A percentile compares a stretch with the other conserved stretches of the same genome.
phyloP scores from a whole-genome alignment of 1,140 invertebrate species.

The Drosophila mojavensis region DNA sequence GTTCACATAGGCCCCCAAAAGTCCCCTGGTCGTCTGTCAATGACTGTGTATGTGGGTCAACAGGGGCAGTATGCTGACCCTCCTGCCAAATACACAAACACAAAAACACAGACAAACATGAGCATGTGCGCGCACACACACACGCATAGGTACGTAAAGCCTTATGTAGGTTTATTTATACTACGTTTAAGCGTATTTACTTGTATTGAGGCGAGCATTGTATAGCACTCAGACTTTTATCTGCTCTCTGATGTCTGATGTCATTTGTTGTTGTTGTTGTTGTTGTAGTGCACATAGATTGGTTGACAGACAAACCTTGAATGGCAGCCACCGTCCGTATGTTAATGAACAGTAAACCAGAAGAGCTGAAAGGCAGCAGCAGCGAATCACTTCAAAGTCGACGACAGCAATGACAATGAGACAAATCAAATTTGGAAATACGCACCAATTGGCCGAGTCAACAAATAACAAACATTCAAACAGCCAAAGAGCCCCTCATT shows the following conservation, averaged over 20 bases:
- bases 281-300: slow-evolving; percentile 59
- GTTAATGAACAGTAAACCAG: slow-evolving; percentile 66
- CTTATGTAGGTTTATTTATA: slow-evolving; percentile 50
- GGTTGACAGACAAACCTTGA: slow-evolving; percentile 37
- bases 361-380: slow-evolving; percentile 2
- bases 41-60: slow-evolving; percentile 36
- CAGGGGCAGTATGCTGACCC: slow-evolving; percentile 6
- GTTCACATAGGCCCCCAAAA: slow-evolving; percentile 14
- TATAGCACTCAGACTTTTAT: slow-evolving; percentile 45
- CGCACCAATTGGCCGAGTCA: slow-evolving; percentile 55
- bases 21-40: slow-evolving; percentile 15
- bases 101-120: neutral
- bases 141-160: neutral
- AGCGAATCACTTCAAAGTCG: slow-evolving; percentile 46
- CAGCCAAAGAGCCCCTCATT: slow-evolving; percentile 10
- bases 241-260: slow-evolving; percentile 18
- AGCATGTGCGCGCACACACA: neutral
- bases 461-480: slow-evolving; percentile 22
- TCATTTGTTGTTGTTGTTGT: slow-evolving; percentile 26
- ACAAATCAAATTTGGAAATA: slow-evolving; percentile 66
- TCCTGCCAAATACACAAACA: neutral
- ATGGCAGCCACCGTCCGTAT: slow-evolving; percentile 37
- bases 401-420: slow-evolving; percentile 35
- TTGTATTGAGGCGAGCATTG: slow-evolving; percentile 46
- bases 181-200: slow-evolving; percentile 57